phyloP scores from a whole-genome alignment of 2,797 vertebrate species.

The Alcedo atthis region DNA sequence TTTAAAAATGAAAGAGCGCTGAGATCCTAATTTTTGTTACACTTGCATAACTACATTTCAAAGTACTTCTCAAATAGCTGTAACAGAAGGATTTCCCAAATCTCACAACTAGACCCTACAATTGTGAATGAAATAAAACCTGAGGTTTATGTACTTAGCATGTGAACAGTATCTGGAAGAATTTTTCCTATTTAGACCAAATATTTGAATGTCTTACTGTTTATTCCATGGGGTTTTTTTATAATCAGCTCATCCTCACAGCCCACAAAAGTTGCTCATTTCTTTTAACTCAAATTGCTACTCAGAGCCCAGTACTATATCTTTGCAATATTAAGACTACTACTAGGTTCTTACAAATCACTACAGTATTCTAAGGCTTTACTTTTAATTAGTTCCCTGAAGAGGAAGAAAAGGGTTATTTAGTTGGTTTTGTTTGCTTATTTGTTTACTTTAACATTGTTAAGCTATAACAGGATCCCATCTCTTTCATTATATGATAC shows the following conservation, averaged over 20 bases:
- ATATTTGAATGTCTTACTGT: neutral
- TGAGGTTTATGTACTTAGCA: neutral
- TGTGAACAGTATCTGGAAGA: neutral
- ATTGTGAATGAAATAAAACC: constrained; percentile 6
- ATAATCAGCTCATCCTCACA: neutral
- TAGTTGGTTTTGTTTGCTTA: neutral
- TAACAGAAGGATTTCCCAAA: constrained; percentile 44
- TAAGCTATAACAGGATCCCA: neutral
- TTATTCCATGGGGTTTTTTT: neutral
- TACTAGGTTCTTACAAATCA: neutral
- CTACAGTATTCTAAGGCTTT: neutral
- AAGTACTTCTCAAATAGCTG: constrained; percentile 32
- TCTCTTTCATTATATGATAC: neutral
- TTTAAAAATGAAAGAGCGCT: neutral
- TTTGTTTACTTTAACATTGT: neutral
- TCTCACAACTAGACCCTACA: neutral
- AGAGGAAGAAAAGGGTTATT: neutral
- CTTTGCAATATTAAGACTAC: neutral
- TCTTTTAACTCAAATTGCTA: constrained; percentile 16
- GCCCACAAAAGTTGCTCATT: neutral
- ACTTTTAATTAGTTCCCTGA: neutral
- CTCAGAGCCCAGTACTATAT: neutral
- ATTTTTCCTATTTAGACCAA: neutral
- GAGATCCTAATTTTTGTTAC: neutral
- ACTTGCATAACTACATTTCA: neutral